Evolutionary conservation across 1,140 invertebrate genomes (phyloP), one percentile per base, ranked within the genome.

Genomic region (Hycleus phaleratus): DNA sequence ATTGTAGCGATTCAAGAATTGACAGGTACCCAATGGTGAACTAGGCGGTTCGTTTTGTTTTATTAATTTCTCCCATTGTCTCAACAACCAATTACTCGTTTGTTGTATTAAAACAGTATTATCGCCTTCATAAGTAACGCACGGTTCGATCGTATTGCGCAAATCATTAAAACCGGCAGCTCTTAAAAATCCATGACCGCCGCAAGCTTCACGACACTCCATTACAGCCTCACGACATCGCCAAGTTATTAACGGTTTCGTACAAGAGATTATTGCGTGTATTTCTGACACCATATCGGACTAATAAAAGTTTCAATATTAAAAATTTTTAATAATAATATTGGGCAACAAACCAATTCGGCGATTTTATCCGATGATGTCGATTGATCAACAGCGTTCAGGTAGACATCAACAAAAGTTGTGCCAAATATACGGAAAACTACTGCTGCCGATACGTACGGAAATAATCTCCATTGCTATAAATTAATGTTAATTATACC

Each of bases 101-200:
- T 98, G 95, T 71, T 97, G 95, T 7, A 93, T 82, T 4, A 98
- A 78, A 42, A 98, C 92, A 75, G 95, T 95, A 75, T 95, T 96
- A 74, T 98, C 95, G 4, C 95, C 95, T 78, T 98, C 95, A 68
- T 96, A 97, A 0, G 94, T 97, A 62, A 87, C 88, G 63, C 91
- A 92, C 0, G 92, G 88, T 77, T 98, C 95, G 75, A 95, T 86
- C 72, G 95, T 88, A 74, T 86, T 85, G 53, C 91, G 81, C 46
- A 96, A 75, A 58, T 89, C 84, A n/a, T 89, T 88, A 44, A 96
- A 75, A 63, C 90, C 81, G 56, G 88, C 79, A n/a, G 84, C 87
- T 81, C 46, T 53, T 64, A 61, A 51, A 60, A 61, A 7, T 46
- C 86, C 87, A 71, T 89, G 86, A 46, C 93, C 93, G 9, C 91